A percentile compares a stretch with the other conserved stretches of the same genome.
Conservation (phyloP, 2,888 invertebrate genomes). For the Cephus sareptanus region DNA sequence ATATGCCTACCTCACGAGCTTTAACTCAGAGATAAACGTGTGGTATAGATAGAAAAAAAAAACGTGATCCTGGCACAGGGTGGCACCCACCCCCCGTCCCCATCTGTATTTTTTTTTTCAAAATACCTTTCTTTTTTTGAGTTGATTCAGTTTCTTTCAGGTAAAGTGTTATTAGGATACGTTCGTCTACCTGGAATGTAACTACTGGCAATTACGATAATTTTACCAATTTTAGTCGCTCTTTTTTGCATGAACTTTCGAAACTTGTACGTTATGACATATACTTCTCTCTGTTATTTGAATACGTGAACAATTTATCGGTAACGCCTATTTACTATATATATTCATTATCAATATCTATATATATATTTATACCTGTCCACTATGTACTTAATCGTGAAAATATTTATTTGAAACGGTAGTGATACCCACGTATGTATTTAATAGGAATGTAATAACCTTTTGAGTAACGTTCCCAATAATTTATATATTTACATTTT, state of each 20-base stretch:
- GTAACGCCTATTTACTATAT: slow-evolving; percentile 29
- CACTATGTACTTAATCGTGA: not conserved
- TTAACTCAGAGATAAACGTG: not conserved
- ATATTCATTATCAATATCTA: slow-evolving; percentile 24
- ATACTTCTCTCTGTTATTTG: not conserved
- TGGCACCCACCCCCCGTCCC: not conserved
- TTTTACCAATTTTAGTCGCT: not conserved
- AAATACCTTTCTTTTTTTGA: not conserved
- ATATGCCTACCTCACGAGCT: not conserved
- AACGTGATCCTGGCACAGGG: not conserved
- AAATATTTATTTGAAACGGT: slow-evolving; percentile 1
- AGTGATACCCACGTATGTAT: slow-evolving; percentile 26
- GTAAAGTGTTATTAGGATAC: not conserved
- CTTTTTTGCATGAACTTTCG: not conserved
- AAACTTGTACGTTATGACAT: not conserved
- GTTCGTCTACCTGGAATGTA: not conserved
- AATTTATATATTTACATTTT: not conserved
- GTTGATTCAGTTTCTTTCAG: not conserved
- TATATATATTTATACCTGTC: slow-evolving; percentile 20
- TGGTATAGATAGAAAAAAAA: not conserved
- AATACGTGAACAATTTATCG: slow-evolving; percentile 14
- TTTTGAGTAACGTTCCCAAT: not conserved
- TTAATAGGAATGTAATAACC: slow-evolving; percentile 28
- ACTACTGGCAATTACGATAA: not conserved
- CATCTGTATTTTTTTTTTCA: not conserved